phyloP scores from a whole-genome alignment of 2,113 vertebrate species.

The Cinclus cinclus region DNA sequence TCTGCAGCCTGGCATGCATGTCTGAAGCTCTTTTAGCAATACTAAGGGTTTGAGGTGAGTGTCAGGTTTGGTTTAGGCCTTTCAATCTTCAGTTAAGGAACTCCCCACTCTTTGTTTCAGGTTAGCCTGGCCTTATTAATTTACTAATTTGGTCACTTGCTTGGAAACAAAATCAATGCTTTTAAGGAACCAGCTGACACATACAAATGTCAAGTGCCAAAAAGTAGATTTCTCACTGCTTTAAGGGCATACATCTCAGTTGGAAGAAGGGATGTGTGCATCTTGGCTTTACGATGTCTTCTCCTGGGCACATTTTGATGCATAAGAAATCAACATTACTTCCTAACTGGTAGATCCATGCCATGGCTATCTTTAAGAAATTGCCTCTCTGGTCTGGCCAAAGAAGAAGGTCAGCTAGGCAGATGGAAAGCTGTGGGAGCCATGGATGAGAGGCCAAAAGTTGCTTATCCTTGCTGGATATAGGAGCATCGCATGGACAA shows the following conservation, averaged over 20 bases:
- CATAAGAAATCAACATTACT: background rate
- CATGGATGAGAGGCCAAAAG: background rate
- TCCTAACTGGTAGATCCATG: background rate
- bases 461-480: background rate
- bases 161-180: background rate
- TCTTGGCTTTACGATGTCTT: background rate
- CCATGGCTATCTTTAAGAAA: background rate
- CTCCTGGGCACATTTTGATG: background rate
- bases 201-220: background rate
- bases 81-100: background rate
- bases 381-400: background rate
- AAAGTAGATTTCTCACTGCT: background rate
- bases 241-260: background rate
- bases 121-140: background rate
- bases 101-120: background rate
- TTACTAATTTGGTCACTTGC: background rate
- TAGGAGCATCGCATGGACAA: accelerated
- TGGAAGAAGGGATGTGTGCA: background rate
- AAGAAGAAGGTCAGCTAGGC: background rate
- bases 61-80: background rate
- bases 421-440: background rate
- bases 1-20: background rate
- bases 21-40: background rate
- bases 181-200: background rate
- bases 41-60: background rate